phyloP scores from a whole-genome alignment of 2,888 invertebrate genomes.

The Euclidia mi region DNA sequence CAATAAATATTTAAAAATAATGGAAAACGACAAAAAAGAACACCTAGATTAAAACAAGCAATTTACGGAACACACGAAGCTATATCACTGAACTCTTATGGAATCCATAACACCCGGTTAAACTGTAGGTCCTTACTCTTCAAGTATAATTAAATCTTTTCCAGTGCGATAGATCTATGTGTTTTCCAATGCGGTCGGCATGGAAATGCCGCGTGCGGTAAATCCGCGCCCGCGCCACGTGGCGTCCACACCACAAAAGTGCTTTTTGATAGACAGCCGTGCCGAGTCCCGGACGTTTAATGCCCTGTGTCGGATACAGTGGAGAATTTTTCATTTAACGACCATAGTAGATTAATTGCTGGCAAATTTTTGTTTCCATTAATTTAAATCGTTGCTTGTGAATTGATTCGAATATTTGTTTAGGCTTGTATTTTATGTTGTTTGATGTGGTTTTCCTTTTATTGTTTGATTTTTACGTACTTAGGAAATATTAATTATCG shows the following conservation, averaged over 20 bases:
- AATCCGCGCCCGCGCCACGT: slow-evolving; percentile 77
- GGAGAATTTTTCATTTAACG: slow-evolving; percentile 78
- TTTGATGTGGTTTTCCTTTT: slow-evolving; percentile 23
- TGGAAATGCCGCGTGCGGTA: slow-evolving; percentile 81
- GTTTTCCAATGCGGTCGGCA: slow-evolving; percentile 72
- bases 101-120: no score
- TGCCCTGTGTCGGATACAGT: slow-evolving; percentile 73
- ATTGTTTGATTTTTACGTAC: not conserved
- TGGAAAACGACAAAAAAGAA: no score
- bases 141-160: slow-evolving; percentile 36
- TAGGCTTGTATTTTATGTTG: slow-evolving; percentile 28
- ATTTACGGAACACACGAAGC: no score
- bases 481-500: no score
- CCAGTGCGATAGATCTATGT: slow-evolving; percentile 39
- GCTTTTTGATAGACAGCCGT: slow-evolving; percentile 85
- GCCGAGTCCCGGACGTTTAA: slow-evolving; percentile 71
- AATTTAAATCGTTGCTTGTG: slow-evolving; percentile 33
- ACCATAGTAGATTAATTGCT: slow-evolving; percentile 67
- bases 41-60: no score
- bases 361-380: slow-evolving; percentile 43
- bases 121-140: no score
- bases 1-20: no score
- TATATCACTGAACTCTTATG: no score
- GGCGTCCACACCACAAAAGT: slow-evolving; percentile 80
- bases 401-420: slow-evolving; percentile 50